phyloP scores from a whole-genome alignment of 64 coral and sea anemone species.

The Acropora tenuis region DNA sequence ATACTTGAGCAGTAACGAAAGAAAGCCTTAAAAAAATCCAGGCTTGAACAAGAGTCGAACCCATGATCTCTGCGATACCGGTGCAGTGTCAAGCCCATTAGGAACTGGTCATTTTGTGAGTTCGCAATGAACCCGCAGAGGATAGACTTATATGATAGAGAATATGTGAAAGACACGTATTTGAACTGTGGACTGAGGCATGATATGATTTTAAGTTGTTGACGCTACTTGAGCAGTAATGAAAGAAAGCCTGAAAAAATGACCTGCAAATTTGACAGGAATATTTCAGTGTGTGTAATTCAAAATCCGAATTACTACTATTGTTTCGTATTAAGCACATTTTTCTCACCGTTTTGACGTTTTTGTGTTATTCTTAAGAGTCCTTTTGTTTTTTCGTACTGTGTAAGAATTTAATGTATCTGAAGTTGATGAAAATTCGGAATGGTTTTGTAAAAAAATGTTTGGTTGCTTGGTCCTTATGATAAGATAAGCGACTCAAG shows the following conservation, averaged over 20 bases:
- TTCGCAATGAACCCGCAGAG: too few species aligned
- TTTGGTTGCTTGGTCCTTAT: constrained; percentile 1
- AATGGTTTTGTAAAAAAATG: background rate
- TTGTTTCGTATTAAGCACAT: background rate
- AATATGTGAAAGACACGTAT: too few species aligned
- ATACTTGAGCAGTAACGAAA: too few species aligned
- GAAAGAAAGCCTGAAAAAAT: background rate
- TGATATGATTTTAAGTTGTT: too few species aligned
- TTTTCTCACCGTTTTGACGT: constrained; percentile 12
- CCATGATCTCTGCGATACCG: too few species aligned
- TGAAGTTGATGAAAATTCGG: constrained; percentile 10
- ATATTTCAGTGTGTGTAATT: constrained; percentile 5
- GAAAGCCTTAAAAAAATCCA: too few species aligned
- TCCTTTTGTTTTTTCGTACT: background rate
- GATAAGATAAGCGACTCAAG: background rate
- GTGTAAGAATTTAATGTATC: constrained; percentile 22
- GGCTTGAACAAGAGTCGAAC: too few species aligned
- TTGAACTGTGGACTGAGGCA: too few species aligned
- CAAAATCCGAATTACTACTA: background rate
- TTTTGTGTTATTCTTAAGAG: constrained; percentile 11
- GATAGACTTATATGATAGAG: too few species aligned
- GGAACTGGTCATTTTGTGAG: too few species aligned
- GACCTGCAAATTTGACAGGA: constrained; percentile 3
- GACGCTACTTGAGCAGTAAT: too few species aligned
- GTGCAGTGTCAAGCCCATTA: too few species aligned